Percentiles rank a stretch among this genome's conserved stretches.
These are phyloP conservation scores for Alethe castanea DNA, from an alignment of 2,113 vertebrate species.

Conservation along the genomic window DNA sequence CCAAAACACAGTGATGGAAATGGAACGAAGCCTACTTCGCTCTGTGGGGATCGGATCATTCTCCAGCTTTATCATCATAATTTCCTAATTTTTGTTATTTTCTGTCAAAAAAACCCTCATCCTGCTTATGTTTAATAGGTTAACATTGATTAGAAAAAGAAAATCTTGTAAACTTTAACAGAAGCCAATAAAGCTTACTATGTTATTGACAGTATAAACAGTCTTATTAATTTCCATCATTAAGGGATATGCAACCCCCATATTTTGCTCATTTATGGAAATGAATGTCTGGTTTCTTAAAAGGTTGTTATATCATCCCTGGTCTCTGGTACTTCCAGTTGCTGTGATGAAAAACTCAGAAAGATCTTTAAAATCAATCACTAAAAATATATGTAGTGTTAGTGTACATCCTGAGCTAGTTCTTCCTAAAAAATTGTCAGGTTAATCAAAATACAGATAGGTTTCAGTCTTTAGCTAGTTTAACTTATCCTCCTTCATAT, in stretches of 20 bases:
- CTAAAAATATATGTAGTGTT: background rate
- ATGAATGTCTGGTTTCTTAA: background rate
- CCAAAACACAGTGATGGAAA: background rate
- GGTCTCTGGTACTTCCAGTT: background rate
- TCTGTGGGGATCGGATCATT: background rate
- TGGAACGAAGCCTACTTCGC: background rate
- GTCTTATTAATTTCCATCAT: background rate
- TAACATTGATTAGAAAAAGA: background rate
- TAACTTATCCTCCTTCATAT: background rate
- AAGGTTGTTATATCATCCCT: background rate
- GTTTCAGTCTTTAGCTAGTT: constrained; percentile 44
- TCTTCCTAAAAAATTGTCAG: constrained; percentile 24
- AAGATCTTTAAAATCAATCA: background rate
- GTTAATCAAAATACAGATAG: constrained; percentile 14
- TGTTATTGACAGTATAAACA: background rate
- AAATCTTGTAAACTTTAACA: background rate
- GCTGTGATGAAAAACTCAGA: background rate
- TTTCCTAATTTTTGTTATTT: background rate
- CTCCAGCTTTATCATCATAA: background rate
- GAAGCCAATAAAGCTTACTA: background rate
- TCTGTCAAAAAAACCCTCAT: background rate
- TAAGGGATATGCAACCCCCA: background rate
- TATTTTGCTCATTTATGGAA: background rate
- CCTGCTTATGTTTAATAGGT: background rate
- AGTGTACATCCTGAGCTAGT: background rate